Conservation (phyloP, 1,140 invertebrate genomes). For the Drosophila setifemur region DNA sequence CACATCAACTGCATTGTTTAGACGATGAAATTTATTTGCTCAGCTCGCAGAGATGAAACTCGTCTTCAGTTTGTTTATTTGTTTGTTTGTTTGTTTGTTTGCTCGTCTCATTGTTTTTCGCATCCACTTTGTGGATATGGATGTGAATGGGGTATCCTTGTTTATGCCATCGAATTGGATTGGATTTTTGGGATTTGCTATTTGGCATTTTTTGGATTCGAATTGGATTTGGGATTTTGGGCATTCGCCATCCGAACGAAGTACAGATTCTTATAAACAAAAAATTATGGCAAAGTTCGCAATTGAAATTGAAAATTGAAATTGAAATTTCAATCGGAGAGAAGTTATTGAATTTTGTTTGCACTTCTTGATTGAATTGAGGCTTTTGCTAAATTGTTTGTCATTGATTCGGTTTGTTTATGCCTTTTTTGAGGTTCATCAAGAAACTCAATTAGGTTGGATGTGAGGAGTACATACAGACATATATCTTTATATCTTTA, state of each 20-base stretch:
- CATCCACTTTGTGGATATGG: conserved; percentile 34
- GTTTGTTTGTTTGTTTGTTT: conserved; percentile 12
- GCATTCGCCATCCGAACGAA: not conserved
- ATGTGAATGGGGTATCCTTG: no score
- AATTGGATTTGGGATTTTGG: conserved; percentile 20
- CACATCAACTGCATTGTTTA: conserved; percentile 71
- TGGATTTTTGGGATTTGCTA: conserved; percentile 24
- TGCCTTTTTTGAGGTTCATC: not conserved
- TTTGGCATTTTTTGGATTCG: no score
- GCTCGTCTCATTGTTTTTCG: conserved; percentile 31
- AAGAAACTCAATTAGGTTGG: not conserved
- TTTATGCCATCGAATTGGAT: conserved; percentile 13
- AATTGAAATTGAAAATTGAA: not conserved
- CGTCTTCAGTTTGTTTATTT: conserved; percentile 10
- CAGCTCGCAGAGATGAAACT: conserved; percentile 16
- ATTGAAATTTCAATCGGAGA: not conserved
- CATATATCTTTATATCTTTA: no score
- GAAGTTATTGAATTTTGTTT: conserved; percentile 43
- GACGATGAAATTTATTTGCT: conserved; percentile 52
- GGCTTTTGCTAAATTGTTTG: not conserved
- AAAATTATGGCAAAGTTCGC: conserved; percentile 46
- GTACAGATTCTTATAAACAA: conserved; percentile 60
- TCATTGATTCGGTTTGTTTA: no score
- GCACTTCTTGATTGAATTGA: conserved; percentile 30
- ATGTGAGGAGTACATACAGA: no score